Evolutionary conservation across 2,113 vertebrate genomes (phyloP).

Genomic region (Pelmatolapia mariae): DNA sequence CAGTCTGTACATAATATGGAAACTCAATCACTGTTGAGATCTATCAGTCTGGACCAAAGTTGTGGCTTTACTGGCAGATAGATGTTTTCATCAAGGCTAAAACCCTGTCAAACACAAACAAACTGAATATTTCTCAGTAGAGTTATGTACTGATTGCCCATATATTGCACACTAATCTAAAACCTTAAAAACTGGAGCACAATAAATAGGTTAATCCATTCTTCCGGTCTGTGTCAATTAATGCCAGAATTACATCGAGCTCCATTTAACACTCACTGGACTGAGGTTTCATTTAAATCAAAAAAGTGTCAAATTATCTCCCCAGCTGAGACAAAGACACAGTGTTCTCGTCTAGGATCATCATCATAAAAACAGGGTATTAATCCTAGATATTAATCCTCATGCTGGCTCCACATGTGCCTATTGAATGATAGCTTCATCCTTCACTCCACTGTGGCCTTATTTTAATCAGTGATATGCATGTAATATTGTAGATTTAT

Average conservation of each 20-base stretch:
- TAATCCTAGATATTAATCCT: slow-evolving; percentile 55
- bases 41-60: not conserved
- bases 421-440: not conserved
- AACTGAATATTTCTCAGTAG: not conserved
- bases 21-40: not conserved
- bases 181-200: not conserved
- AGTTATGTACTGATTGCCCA: not conserved
- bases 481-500: slow-evolving; percentile 9
- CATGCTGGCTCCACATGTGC: not conserved
- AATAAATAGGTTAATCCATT: slow-evolving; percentile 60
- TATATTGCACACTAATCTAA: not conserved
- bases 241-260: slow-evolving; percentile 11
- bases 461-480: slow-evolving; percentile 18
- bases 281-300: slow-evolving; percentile 24
- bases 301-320: not conserved
- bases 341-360: slow-evolving; percentile 13
- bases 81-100: not conserved
- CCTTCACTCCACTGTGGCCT: not conserved
- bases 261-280: slow-evolving; percentile 14
- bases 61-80: not conserved
- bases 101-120: not conserved
- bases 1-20: not conserved
- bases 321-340: slow-evolving; percentile 10
- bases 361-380: not conserved
- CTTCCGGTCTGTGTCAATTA: slow-evolving; percentile 43